Base-by-base conservation (phyloP, 92 coral and sea anemone genomes). In the Plumapathes pennacea region DNA sequence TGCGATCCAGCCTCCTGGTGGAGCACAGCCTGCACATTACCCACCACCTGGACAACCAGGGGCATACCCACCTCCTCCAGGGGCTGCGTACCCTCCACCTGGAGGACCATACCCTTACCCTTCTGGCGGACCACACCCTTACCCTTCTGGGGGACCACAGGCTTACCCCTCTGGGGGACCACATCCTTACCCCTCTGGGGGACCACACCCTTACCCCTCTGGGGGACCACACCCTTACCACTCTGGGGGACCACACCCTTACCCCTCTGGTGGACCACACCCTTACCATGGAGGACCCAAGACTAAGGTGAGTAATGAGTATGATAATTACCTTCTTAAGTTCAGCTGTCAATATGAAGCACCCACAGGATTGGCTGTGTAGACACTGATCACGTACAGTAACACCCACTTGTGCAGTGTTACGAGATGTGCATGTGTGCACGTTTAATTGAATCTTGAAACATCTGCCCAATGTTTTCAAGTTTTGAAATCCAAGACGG, bases 41-140 rank as follows among this genome's bases (percentile, higher is more conserved):
- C 60, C 84, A 41, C 50, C 72, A 9, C 38, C 38, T 32, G 46
- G 60, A 8, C 67, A 44, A 26, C 83, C 84, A 10, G 79, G 72
- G 8, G 76, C 60, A 39, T 74, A 76, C 10, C 47, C 81, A 17
- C 66, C 44, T 47, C 81, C 85, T 41, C 43, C 36, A 22, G 74
- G 60, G 32, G 60, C 41, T 8, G 40, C 40, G 10, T 46, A 38
- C 42, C 46, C 39, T 12, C 57, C 57, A n/a, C 57, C 80, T 32
- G 49, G 57, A 41, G 80, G 73, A 3, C 13, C 32, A n/a, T n/a
- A n/a, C 55, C 68, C 68, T 17, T 42, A 46, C 28, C 43, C 43
- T 33, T 32, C 31, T 43, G 38, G 38, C 21, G 73, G 73, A 17
- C 56, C 68, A 25, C 55, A 61, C 29, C 40, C 45, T 2, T 54